Evolutionary conservation across 2,113 vertebrate species (phyloP).

Genomic region (Vidua chalybeata): DNA sequence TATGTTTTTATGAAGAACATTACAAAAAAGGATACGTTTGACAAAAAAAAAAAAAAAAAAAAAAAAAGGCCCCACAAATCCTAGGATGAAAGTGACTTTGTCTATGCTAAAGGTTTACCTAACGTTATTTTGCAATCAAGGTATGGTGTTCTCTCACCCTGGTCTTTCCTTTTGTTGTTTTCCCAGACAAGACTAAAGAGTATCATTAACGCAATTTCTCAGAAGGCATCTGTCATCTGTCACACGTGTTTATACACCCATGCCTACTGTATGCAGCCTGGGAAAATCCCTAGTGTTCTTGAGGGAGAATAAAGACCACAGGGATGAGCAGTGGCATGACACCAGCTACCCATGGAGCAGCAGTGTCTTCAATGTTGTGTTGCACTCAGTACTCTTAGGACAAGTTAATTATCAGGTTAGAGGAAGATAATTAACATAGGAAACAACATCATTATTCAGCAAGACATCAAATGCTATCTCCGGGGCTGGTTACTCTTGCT

Average conservation of each 20-base stretch:
- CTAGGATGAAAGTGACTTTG: not conserved
- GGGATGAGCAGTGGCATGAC: not conserved
- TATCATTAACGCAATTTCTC: not conserved
- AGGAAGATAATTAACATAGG: not conserved
- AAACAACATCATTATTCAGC: slow-evolving; percentile 32
- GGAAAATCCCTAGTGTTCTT: not conserved
- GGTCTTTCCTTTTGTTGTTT: not conserved
- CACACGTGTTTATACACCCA: not conserved
- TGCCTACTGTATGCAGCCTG: not conserved
- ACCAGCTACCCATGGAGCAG: not conserved
- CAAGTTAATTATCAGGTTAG: slow-evolving; percentile 27
- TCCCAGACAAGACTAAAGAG: not conserved
- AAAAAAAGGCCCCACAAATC: not conserved
- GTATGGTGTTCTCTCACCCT: not conserved
- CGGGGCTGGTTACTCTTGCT: slow-evolving; percentile 39
- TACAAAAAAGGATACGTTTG: not conserved
- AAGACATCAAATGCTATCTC: slow-evolving; percentile 14
- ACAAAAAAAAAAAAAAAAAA: not conserved
- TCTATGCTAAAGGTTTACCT: not conserved
- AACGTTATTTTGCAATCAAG: not conserved
- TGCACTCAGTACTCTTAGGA: not conserved
- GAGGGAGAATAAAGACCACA: not conserved
- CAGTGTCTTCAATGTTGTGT: not conserved
- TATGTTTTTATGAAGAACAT: not conserved
- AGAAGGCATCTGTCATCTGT: not conserved